phyloP scores from a whole-genome alignment of 1,140 invertebrate species.

The Oreohelix idahoensis region DNA sequence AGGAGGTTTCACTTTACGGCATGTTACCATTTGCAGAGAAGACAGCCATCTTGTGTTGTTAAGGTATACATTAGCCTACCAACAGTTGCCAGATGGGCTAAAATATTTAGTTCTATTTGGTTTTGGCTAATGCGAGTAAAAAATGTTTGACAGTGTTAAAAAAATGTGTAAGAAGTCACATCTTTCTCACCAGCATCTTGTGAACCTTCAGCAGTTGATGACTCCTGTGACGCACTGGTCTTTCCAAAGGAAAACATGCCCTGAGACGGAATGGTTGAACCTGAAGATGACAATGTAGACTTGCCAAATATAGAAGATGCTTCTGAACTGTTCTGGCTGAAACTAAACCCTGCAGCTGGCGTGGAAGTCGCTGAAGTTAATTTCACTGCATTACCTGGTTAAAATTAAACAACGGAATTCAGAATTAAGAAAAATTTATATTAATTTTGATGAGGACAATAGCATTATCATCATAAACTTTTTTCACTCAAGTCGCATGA shows the following conservation, averaged over 20 bases:
- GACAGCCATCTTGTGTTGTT: too few species aligned
- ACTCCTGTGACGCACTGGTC: not conserved
- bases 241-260: slow-evolving; percentile 25
- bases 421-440: too few species aligned
- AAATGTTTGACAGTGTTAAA: too few species aligned
- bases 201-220: not conserved
- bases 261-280: not conserved
- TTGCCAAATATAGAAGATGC: not conserved
- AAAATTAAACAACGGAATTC: not conserved
- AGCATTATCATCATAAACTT: too few species aligned
- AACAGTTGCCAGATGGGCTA: too few species aligned
- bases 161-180: not conserved
- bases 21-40: too few species aligned
- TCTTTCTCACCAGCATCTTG: not conserved
- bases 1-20: too few species aligned
- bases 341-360: not conserved
- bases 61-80: too few species aligned
- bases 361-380: not conserved
- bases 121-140: too few species aligned
- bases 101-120: too few species aligned
- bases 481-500: too few species aligned
- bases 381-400: not conserved
- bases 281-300: not conserved
- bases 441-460: too few species aligned
- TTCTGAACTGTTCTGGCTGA: not conserved